Conservation (phyloP, 2,888 invertebrate species). For the Epistrophella euchroma region DNA sequence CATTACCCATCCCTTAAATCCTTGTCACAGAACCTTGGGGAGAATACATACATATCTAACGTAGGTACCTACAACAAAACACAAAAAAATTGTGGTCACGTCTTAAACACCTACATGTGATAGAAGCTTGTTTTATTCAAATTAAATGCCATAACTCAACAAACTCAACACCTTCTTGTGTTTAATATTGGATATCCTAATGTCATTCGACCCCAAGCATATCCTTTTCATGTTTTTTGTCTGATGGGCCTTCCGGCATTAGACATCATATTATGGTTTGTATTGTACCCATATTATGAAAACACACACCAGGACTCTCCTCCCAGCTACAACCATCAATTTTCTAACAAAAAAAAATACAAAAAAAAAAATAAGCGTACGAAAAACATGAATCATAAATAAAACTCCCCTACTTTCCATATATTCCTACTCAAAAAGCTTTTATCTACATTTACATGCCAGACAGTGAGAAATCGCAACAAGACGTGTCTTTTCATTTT, state of each 20-base stretch:
- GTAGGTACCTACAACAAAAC: too few species aligned
- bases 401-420: slow-evolving; percentile 13
- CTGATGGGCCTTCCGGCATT: slow-evolving; percentile 6
- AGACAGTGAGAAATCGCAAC: slow-evolving; percentile 28
- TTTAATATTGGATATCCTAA: slow-evolving; percentile 60
- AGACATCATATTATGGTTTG: slow-evolving; percentile 10
- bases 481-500: slow-evolving; percentile 55
- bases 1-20: background rate
- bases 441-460: slow-evolving; percentile 26
- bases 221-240: slow-evolving; percentile 72
- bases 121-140: slow-evolving; percentile 73
- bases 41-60: background rate
- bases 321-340: background rate
- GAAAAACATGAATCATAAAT: slow-evolving; percentile 74
- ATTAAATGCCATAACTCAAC: slow-evolving; percentile 72
- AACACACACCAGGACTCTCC: background rate
- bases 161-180: slow-evolving; percentile 71
- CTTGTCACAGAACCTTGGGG: background rate
- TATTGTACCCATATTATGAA: background rate
- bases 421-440: slow-evolving; percentile 13
- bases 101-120: slow-evolving; percentile 69
- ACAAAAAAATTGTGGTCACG: slow-evolving; percentile 33
- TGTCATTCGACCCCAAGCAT: slow-evolving; percentile 64
- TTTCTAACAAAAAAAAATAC: background rate
- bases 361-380: slow-evolving; percentile 49